Evolutionary conservation across 2,797 vertebrate species (phyloP).

Genomic region (Discoglossus pictus): DNA sequence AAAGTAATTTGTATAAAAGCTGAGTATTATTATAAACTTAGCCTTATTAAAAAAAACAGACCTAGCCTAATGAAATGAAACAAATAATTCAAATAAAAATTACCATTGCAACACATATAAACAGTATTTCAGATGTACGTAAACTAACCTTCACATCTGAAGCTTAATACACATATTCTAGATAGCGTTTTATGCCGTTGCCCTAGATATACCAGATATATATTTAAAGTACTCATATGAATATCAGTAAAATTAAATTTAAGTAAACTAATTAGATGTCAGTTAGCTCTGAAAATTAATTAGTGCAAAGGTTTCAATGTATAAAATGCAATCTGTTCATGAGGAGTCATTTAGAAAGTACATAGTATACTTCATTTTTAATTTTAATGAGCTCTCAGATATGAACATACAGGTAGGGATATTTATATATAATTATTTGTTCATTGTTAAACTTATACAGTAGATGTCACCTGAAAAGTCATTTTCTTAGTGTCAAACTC

Average conservation of each 20-base stretch:
- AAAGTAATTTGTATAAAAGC: too few species aligned
- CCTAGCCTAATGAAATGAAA: too few species aligned
- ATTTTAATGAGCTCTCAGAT: constrained; percentile 11
- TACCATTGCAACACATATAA: too few species aligned
- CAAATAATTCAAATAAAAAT: too few species aligned
- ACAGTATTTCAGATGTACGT: too few species aligned
- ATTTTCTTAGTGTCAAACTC: constrained; percentile 6
- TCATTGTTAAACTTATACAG: background rate
- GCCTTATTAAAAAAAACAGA: too few species aligned
- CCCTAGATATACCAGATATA: constrained; percentile 5
- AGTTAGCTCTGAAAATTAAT: constrained; percentile 47
- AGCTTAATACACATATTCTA: too few species aligned
- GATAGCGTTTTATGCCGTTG: too few species aligned
- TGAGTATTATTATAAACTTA: too few species aligned
- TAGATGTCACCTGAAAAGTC: background rate
- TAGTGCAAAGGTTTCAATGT: constrained; percentile 46
- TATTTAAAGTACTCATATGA: constrained; percentile 27
- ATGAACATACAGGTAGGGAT: constrained; percentile 4
- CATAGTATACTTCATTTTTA: constrained; percentile 17
- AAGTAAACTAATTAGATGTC: constrained; percentile 45
- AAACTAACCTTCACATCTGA: too few species aligned
- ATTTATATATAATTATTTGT: background rate
- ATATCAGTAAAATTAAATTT: constrained; percentile 32
- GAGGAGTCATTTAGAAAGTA: constrained; percentile 19
- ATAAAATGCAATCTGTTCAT: constrained; percentile 37